Base-by-base conservation (phyloP, 2,797 vertebrate species). In the Xenops minutus region DNA sequence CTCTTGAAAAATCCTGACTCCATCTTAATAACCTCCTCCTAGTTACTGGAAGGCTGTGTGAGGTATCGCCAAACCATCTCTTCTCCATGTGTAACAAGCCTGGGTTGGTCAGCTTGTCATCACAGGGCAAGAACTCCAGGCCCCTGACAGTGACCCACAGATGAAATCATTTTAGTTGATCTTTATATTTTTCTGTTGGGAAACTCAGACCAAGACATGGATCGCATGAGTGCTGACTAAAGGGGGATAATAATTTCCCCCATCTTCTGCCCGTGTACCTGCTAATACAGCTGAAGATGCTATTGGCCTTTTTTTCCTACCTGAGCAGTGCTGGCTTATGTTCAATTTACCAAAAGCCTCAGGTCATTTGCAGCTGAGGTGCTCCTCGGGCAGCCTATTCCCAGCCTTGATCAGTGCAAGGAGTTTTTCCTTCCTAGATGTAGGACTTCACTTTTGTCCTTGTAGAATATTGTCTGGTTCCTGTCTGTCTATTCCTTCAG, bases 71-170 rank as follows among this genome's bases (percentile, higher is more conserved):
- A 77, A 77, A 63, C 36, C 21, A 17, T 34, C 54, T 72, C 32
- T 88, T 81, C 44, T 67, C 14, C 15, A 44, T 14, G 2, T 4
- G 0, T 23, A 32, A 43, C 8, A 54, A 67, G 18, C 39, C 22
- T 16, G 15, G 9, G 14, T 64, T 49, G 7, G 5, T 72, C 27
- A 71, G 30, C 27, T 13, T 62, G 30, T 43, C 1, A 4, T 51
- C 48, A 44, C 19, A 71, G 20, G 58, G 7, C 30, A 71, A 46
- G 68, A 88, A 18, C 8, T 68, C 36, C 49, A 63, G 14, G 29
- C 58, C 34, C 27, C 20, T 49, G 34, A 85, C 18, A 52, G 3
- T 24, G 5, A 12, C 7, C 43, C 0, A 2, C 20, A 4, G 0
- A 22, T 49, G 27, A 88, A 71, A 13, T 37, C 7, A 23, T 49